Evolutionary conservation across 2,888 invertebrate species (phyloP).

Genomic region (Dicyrtoma fusca): DNA sequence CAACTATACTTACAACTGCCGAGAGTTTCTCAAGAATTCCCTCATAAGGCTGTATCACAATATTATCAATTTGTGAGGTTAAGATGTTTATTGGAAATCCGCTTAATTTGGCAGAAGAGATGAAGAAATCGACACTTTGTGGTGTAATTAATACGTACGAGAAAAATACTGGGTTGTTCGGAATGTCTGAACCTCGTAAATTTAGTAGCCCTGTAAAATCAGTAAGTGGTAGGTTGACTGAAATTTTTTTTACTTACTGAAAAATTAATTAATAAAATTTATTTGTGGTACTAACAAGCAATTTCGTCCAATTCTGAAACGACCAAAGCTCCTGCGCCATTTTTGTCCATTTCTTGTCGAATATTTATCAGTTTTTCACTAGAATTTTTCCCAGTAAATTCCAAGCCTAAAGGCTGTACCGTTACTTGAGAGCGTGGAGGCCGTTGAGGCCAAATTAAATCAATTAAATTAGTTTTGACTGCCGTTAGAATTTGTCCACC

Average conservation of each 20-base stretch:
- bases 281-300: slow-evolving; percentile 68
- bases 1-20: slow-evolving; percentile 58
- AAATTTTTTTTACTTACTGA: no score
- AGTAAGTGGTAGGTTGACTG: no score
- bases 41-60: slow-evolving; percentile 65
- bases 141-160: slow-evolving; percentile 67
- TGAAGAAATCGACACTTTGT: slow-evolving; percentile 68
- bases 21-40: slow-evolving; percentile 64
- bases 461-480: slow-evolving; percentile 72
- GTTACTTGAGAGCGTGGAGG: slow-evolving; percentile 65
- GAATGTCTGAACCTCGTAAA: slow-evolving; percentile 83
- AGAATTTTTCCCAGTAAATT: slow-evolving; percentile 68
- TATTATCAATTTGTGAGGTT: slow-evolving; percentile 63
- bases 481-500: slow-evolving; percentile 70
- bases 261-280: no score
- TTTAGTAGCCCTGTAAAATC: slow-evolving; percentile 70
- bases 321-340: slow-evolving; percentile 69
- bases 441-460: slow-evolving; percentile 71
- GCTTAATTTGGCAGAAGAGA: slow-evolving; percentile 66
- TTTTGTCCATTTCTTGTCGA: slow-evolving; percentile 69
- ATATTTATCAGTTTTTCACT: slow-evolving; percentile 71
- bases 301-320: slow-evolving; percentile 82
- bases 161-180: slow-evolving; percentile 84
- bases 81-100: slow-evolving; percentile 67
- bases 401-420: slow-evolving; percentile 65